These are phyloP conservation scores for Cetoscarus ocellatus DNA, from an alignment of 2,797 vertebrate genomes.

Conservation along the genomic window DNA sequence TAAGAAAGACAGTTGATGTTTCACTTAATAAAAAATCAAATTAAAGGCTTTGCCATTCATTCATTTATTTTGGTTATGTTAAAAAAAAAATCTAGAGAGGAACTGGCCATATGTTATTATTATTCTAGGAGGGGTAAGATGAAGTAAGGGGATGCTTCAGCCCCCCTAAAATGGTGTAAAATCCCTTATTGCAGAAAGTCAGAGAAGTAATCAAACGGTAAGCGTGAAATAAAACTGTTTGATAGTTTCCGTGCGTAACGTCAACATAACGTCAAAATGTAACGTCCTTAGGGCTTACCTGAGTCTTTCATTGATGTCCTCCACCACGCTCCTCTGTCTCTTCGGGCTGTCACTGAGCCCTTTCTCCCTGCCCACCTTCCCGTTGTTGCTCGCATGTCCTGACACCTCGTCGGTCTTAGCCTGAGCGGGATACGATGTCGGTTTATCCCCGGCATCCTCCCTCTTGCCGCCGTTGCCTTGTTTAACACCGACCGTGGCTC, in stretches of 20 bases:
- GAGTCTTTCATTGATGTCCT: conserved; percentile 72
- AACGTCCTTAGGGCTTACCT: conserved; percentile 64
- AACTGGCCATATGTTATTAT: too few relatives aligned
- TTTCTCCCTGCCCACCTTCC: conserved; percentile 44
- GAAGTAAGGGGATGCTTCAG: too few relatives aligned
- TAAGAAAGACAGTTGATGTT: too few relatives aligned
- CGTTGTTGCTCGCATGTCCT: conserved; percentile 26
- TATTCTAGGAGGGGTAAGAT: too few relatives aligned
- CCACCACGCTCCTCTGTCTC: conserved; percentile 63
- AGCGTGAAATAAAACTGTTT: not conserved
- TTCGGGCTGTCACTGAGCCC: conserved; percentile 20
- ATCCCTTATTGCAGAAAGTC: not conserved
- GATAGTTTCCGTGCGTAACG: not conserved
- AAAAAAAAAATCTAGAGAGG: too few relatives aligned
- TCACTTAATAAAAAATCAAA: too few relatives aligned
- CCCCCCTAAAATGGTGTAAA: not conserved
- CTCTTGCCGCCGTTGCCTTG: conserved; percentile 73
- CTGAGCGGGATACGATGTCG: conserved; percentile 31
- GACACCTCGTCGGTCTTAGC: conserved; percentile 32
- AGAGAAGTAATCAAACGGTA: not conserved
- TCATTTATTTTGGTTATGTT: too few relatives aligned
- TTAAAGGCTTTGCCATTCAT: too few relatives aligned
- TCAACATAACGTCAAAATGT: not conserved
- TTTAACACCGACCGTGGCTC: conserved; percentile 48
- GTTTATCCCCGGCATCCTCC: conserved; percentile 50